Evolutionary conservation across 2,113 vertebrate species (phyloP), one percentile per base, ranked within the genome.

Genomic region (Puntigrus tetrazona): DNA sequence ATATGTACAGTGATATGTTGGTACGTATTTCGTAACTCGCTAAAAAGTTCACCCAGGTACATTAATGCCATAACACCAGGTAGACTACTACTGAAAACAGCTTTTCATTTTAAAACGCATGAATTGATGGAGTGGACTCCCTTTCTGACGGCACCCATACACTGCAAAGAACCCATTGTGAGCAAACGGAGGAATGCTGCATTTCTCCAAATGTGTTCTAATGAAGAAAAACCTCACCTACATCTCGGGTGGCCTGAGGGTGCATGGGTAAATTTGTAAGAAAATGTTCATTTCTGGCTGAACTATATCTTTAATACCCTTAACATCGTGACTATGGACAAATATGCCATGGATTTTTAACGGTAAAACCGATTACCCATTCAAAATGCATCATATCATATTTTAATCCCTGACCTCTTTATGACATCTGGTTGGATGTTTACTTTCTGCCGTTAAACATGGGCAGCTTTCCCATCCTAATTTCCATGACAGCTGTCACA

Each of bases 401-500:
- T 80, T 13, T 65, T 25, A 61, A 43, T 61, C 38, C 34, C 9
- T 63, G 77, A 79, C 36, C 77, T 38, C 55, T 79, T 79, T 79
- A 63, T 43, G 16, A 27, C 57, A 20, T 43, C 36, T 63, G 77
- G 20, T 43, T 43, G 13, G 36, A 79, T 79, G 38, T 61, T 78
- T 78, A 41, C 52, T 43, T 61, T 78, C 13, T 0, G 2, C 3
- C 10, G 1, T 29, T 75, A 75, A 75, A 50, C 27, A 45, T 67
- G 78, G 25, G 16, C 25, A 80, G 10, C 16, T 41, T 78, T 41
- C 31, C 29, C 20, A 78, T 36, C 4, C 50, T 59, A 59, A 78
- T 52, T 27, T 38, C 10, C 31, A 38, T 78, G 55, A 61, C 76
- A 75, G 73, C 50, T 63, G 57, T 65, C 59, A 80, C 59, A 63